These are phyloP conservation scores for Pheosia tremula DNA, from an alignment of 2,888 invertebrate genomes.

Conservation along the genomic window DNA sequence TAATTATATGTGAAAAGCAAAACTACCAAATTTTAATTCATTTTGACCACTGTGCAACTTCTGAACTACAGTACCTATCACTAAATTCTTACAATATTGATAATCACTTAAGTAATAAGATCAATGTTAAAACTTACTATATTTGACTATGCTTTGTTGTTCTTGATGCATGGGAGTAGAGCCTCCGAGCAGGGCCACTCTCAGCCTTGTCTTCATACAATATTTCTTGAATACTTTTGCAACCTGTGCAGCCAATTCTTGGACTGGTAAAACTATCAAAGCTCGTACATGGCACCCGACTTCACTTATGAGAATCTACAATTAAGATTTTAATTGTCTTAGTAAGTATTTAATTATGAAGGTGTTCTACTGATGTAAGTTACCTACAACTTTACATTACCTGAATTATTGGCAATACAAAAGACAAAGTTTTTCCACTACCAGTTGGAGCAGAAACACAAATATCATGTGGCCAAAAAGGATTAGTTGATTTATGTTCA, in stretches of 20 bases:
- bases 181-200: conserved; percentile 89
- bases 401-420: conserved; percentile 96
- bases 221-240: conserved; percentile 91
- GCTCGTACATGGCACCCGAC: conserved; percentile 90
- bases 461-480: conserved; percentile 92
- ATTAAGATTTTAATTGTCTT: conserved; percentile 17
- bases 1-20: no score
- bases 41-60: no score
- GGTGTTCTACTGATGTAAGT: not conserved
- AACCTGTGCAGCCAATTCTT: conserved; percentile 96
- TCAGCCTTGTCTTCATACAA: conserved; percentile 87
- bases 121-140: conserved; percentile 57
- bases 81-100: no score
- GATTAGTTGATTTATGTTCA: conserved; percentile 83
- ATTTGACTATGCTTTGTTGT: conserved; percentile 86
- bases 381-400: conserved; percentile 51
- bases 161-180: conserved; percentile 87
- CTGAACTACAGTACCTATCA: no score
- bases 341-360: not conserved
- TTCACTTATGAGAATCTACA: conserved; percentile 85
- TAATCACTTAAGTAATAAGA: not conserved
- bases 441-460: conserved; percentile 99
- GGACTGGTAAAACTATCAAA: conserved; percentile 96
- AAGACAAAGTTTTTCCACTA: conserved; percentile 98
- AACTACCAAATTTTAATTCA: no score